phyloP scores from a whole-genome alignment of 2,888 invertebrate genomes.

The Trichacis sp. region DNA sequence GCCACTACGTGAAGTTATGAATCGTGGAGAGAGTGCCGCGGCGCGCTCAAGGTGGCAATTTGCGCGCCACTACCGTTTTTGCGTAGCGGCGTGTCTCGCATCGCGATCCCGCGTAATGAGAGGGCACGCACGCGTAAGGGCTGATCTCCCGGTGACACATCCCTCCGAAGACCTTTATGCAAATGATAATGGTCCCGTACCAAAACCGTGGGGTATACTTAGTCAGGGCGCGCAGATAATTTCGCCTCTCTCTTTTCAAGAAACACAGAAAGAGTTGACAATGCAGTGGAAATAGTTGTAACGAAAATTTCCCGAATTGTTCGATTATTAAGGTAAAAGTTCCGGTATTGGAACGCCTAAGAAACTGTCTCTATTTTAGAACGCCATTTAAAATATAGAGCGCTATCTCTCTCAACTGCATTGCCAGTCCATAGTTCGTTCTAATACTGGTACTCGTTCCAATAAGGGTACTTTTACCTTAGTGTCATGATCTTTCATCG shows the following conservation, averaged over 20 bases:
- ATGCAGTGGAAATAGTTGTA: too few relatives aligned
- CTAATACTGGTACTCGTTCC: too few relatives aligned
- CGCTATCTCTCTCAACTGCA: too few relatives aligned
- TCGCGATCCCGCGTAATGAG: constrained; percentile 62
- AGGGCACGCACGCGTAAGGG: constrained; percentile 57
- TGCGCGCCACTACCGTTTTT: constrained; percentile 63
- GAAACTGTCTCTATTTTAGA: too few relatives aligned
- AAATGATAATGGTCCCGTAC: constrained; percentile 52
- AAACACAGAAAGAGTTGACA: too few relatives aligned
- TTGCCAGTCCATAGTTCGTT: too few relatives aligned
- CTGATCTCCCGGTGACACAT: constrained; percentile 38
- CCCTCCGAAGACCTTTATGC: constrained; percentile 49
- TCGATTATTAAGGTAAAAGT: too few relatives aligned
- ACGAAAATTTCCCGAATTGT: too few relatives aligned
- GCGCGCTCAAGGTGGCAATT: constrained; percentile 57
- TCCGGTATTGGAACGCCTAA: too few relatives aligned
- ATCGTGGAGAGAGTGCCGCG: constrained; percentile 26
- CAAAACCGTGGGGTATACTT: constrained; percentile 49
- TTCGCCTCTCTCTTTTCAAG: constrained; percentile 35
- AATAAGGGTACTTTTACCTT: too few relatives aligned
- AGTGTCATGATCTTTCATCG: too few relatives aligned
- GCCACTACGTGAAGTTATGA: constrained; percentile 12
- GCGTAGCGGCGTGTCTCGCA: constrained; percentile 54
- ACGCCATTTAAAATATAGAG: too few relatives aligned
- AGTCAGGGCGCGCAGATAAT: constrained; percentile 46